Base-by-base conservation (phyloP, 2,113 vertebrate species). In the Ailurus styani region DNA sequence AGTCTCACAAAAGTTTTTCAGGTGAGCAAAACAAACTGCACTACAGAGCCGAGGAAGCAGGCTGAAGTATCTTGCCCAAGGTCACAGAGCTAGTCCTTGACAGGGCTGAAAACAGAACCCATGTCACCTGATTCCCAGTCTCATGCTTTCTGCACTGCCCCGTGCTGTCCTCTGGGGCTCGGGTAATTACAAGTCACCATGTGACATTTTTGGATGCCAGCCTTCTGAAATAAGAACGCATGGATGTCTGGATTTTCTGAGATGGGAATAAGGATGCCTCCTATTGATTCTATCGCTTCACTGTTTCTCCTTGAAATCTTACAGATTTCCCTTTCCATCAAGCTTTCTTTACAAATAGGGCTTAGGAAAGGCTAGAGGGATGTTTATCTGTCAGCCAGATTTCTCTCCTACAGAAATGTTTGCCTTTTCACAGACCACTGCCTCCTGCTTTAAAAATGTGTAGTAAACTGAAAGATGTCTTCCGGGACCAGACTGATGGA, bases 241-340 rank as follows among this genome's bases (percentile, higher is more conserved):
- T 13, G 57, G 79, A 97, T 90, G 87, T 97, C 92, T 14, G 34
- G 29, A 96, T 96, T 95, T 93, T 78, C 90, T 95, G 70, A 95
- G 57, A 70, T 72, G 62, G 75, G 57, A 97, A 81, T 73, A 92
- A 75, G 78, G 55, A 95, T 78, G 52, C 12, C 21, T 84, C 34
- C 83, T 96, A 96, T 97, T 55, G 93, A 97, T 97, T 93, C 66
- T 52, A 7, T 79, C 20, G 94, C 45, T 87, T 73, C 2, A 54
- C 37, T 86, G 37, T 93, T 93, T 90, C 87, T 96, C 60, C 91
- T 95, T 97, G 86, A 96, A 96, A 72, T 93, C 54, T 91, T 90
- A 95, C 73, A 97, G 85, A 94, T 93, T 95, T 93, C 45, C 62
- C n/a, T 68, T 97, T 97, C 66, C 79, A 90, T 91, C 86, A 94